Conservation (phyloP, 2,113 vertebrate species). For the Plotosus lineatus region DNA sequence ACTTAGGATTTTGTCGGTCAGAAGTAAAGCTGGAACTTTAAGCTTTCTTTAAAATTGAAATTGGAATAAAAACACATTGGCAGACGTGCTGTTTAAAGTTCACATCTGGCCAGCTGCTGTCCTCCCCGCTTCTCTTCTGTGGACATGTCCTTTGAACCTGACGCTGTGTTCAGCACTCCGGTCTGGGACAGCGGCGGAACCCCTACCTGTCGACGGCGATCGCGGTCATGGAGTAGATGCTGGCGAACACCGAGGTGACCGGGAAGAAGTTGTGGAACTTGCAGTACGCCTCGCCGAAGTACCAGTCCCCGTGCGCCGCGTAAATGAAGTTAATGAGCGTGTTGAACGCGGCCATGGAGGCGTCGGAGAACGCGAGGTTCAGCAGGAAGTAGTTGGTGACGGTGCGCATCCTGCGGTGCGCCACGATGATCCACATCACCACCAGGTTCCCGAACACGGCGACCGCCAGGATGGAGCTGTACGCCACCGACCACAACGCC, state of each 20-base stretch:
- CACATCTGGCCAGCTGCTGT: not conserved
- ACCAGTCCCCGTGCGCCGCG: slow-evolving; percentile 90
- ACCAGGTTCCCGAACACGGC: slow-evolving; percentile 92
- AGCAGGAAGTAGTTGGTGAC: slow-evolving; percentile 95
- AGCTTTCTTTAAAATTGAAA: not conserved
- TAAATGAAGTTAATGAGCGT: slow-evolving; percentile 94
- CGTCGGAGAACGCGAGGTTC: slow-evolving; percentile 93
- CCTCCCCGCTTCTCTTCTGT: not conserved
- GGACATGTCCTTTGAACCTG: not conserved
- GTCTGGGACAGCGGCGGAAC: not conserved
- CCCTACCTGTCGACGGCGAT: slow-evolving; percentile 90
- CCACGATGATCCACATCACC: slow-evolving; percentile 97
- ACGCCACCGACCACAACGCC: slow-evolving; percentile 91
- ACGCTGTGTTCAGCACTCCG: no score
- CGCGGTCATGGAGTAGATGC: slow-evolving; percentile 98
- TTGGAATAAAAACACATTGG: not conserved
- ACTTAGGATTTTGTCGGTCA: no score
- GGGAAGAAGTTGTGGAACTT: slow-evolving; percentile 99
- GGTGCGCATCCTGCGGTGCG: slow-evolving; percentile 94
- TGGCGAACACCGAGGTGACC: slow-evolving; percentile 93
- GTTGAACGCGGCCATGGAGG: slow-evolving; percentile 95
- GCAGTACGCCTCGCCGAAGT: slow-evolving; percentile 93
- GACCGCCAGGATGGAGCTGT: slow-evolving; percentile 85
- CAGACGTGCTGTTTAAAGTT: not conserved
- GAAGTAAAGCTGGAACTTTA: no score